Evolutionary conservation across 2,797 vertebrate species (phyloP).

Genomic region (Iguana delicatissima): DNA sequence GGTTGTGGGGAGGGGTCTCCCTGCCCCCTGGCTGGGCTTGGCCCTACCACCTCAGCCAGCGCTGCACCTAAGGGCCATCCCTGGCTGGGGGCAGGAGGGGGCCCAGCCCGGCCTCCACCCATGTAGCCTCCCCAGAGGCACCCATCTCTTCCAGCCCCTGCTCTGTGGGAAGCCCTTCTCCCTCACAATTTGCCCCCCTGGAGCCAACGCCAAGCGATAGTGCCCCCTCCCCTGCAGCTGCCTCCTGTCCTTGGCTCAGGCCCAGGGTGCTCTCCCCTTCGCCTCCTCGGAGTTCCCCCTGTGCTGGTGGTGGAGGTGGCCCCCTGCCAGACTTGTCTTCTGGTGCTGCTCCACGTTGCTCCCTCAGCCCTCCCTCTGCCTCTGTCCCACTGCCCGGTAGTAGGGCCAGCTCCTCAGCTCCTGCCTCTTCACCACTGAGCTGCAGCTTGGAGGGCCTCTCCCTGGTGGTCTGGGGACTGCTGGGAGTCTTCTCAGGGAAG

Average conservation of each 20-base stretch:
- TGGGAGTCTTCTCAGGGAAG: slow-evolving; percentile 88
- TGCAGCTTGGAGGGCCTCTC: slow-evolving; percentile 74
- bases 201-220: background rate
- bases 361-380: background rate
- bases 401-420: background rate
- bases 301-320: background rate
- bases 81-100: too few species aligned
- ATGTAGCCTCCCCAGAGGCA: background rate
- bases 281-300: background rate
- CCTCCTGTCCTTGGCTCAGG: background rate
- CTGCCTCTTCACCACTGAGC: background rate
- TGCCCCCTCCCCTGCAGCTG: background rate
- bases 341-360: too few species aligned
- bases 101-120: too few species aligned
- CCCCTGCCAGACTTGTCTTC: background rate
- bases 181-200: background rate
- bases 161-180: background rate
- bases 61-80: too few species aligned
- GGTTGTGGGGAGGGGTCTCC: too few species aligned
- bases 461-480: slow-evolving; percentile 86
- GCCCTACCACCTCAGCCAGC: too few species aligned
- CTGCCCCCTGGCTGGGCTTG: too few species aligned
- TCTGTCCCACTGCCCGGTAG: too few species aligned
- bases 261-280: background rate
- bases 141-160: background rate